Base-by-base conservation (phyloP, 2,888 invertebrate genomes). In the Omphaloscelis lunosa region DNA sequence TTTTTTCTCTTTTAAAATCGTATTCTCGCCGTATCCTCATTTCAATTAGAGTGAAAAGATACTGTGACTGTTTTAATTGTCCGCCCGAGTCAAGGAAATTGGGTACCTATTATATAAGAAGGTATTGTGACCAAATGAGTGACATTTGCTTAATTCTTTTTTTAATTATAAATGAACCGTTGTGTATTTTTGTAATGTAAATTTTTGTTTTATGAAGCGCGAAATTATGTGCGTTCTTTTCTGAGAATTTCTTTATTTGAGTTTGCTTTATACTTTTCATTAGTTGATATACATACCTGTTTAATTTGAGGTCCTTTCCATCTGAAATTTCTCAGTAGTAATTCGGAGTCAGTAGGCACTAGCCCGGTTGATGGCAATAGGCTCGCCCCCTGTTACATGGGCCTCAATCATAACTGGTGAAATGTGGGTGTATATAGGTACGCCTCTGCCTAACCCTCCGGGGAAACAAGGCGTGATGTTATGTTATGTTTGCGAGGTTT, bases 21-120 rank as follows among this genome's bases (percentile, higher is more conserved):
- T 71, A 70, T 63, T 76, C 67, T 79, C 51, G 17, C 58, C 78
- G 75, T 76, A 82, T 87, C 74, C 82, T 80, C 84, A 72, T 87
- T 86, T 85, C 84, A 85, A 87, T 88, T 88, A 88, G 66, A 79
- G 59, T 68, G 78, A 85, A 85, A 85, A 84, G 77, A 83, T 78
- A 86, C 68, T 78, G 75, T 69, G 75, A 67, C 73, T 62, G 75
- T 84, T 87, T 88, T 89, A 87, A 87, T 89, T 86, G 81, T 88
- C 62, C 72, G 65, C 68, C 77, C 70, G 62, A 75, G 75, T 68
- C 67, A 79, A 83, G 84, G 84, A 89, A 87, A 89, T 83, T 87
- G 80, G 86, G 81, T 77, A 79, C 58, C 75, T 79, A 77, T 80
- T 84, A 77, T 74, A 77, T 74, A 71, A 58, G 78, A 68, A 69